These are phyloP conservation scores for Melikaiella ostensackeni DNA, from an alignment of 2,888 invertebrate genomes.

Conservation along the genomic window DNA sequence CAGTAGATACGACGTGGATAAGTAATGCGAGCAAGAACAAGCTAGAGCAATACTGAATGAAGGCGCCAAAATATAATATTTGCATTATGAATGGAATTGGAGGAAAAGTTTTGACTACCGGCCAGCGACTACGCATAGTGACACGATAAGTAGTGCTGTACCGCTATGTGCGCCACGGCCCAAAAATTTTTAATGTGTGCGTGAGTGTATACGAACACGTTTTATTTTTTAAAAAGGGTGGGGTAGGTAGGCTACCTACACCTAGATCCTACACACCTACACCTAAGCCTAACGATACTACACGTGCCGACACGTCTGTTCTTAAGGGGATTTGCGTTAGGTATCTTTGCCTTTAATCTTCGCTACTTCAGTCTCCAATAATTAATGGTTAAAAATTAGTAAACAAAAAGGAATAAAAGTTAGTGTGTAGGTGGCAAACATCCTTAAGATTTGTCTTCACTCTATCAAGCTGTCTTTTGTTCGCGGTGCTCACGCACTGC, in stretches of 20 bases:
- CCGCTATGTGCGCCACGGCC: slow-evolving; percentile 73
- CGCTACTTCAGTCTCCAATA: background rate
- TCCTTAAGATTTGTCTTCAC: slow-evolving; percentile 47
- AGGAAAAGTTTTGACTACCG: slow-evolving; percentile 65
- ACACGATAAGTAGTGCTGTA: slow-evolving; percentile 74
- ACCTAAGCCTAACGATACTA: slow-evolving; percentile 70
- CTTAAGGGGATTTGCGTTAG: slow-evolving; percentile 44
- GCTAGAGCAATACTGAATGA: too few relatives aligned
- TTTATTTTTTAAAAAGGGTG: slow-evolving; percentile 64
- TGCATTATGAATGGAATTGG: slow-evolving; percentile 53
- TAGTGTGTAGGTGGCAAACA: slow-evolving; percentile 45
- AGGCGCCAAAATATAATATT: slow-evolving; percentile 23
- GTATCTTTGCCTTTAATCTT: slow-evolving; percentile 34
- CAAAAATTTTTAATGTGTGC: slow-evolving; percentile 56
- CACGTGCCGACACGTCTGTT: slow-evolving; percentile 71
- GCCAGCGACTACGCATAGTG: slow-evolving; percentile 71
- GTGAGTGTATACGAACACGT: slow-evolving; percentile 59
- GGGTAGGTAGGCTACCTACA: slow-evolving; percentile 70
- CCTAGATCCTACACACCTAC: slow-evolving; percentile 73
- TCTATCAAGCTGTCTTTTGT: slow-evolving; percentile 44
- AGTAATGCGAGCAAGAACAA: too few relatives aligned
- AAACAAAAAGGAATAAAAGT: background rate
- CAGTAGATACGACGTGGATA: too few relatives aligned
- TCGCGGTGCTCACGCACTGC: slow-evolving; percentile 61
- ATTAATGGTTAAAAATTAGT: background rate